Evolutionary conservation across 1,140 invertebrate genomes (phyloP).

Genomic region (Latrodectus geometricus): DNA sequence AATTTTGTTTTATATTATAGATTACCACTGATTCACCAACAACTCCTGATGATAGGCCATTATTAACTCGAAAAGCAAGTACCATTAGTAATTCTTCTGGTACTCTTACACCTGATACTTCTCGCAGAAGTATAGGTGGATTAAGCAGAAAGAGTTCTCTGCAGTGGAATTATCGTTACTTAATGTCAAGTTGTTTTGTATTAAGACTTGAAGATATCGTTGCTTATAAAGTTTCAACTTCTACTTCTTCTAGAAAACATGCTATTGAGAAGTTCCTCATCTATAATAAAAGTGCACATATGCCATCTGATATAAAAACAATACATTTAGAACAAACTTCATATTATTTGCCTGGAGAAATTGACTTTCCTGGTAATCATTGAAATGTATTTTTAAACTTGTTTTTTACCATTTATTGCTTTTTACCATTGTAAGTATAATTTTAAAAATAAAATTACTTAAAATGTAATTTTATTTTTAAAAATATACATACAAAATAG

Average conservation of each 20-base stretch:
- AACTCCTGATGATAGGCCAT: conserved; percentile 73
- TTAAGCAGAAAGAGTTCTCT: conserved; percentile 59
- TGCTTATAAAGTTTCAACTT: conserved; percentile 82
- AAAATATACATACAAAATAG: too few relatives aligned
- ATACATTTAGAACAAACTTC: conserved; percentile 95
- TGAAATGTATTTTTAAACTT: too few relatives aligned
- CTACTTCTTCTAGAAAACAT: conserved; percentile 61
- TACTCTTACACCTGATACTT: conserved; percentile 54
- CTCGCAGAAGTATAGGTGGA: conserved; percentile 59
- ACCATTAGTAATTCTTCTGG: conserved; percentile 67
- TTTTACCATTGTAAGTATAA: too few relatives aligned
- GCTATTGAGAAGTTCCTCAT: conserved; percentile 68
- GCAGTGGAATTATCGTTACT: conserved; percentile 57
- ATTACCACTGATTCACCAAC: conserved; percentile 32
- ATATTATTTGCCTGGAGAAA: conserved; percentile 96
- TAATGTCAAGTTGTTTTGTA: conserved; percentile 64
- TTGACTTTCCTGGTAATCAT: conserved; percentile 88
- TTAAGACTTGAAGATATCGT: conserved; percentile 73
- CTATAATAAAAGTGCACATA: conserved; percentile 84
- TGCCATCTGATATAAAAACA: conserved; percentile 89
- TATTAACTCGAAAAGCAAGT: conserved; percentile 78
- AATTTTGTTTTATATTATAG: conserved; percentile 3
- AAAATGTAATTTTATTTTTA: too few relatives aligned
- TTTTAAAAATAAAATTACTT: too few relatives aligned
- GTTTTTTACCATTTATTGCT: too few relatives aligned